phyloP scores from a whole-genome alignment of 2,888 invertebrate species.

The Nasonia oneida region DNA sequence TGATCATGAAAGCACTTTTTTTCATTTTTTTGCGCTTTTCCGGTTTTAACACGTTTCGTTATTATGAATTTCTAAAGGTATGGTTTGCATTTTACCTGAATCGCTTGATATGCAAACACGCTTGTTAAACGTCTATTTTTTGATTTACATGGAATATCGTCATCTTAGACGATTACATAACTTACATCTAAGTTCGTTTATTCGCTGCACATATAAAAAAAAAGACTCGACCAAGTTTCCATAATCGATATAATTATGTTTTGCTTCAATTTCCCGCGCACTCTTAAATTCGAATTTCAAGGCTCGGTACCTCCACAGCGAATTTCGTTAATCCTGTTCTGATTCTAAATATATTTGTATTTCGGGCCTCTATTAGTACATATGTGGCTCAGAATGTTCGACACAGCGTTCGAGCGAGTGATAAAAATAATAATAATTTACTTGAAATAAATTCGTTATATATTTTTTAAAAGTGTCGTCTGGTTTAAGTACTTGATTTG shows the following conservation, averaged over 20 bases:
- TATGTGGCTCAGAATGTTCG: neutral
- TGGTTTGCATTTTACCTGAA: constrained; percentile 16
- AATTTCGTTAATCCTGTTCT: neutral
- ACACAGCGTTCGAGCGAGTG: neutral
- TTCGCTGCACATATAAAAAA: constrained; percentile 16
- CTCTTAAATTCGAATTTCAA: constrained; percentile 46
- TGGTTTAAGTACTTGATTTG: constrained; percentile 10
- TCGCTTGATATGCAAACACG: constrained; percentile 42
- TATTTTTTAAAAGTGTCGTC: neutral
- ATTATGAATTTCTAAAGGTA: neutral
- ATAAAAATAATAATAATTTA: constrained; percentile 4
- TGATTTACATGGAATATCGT: neutral
- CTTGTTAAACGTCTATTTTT: constrained; percentile 26
- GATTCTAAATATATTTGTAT: neutral
- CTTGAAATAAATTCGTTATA: constrained; percentile 24
- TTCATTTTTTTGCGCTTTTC: neutral
- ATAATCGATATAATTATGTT: constrained; percentile 12
- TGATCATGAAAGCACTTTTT: neutral
- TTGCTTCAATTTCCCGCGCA: constrained; percentile 6
- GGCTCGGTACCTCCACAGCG: neutral
- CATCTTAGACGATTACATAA: neutral
- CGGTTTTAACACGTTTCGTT: neutral
- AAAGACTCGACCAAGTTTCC: neutral
- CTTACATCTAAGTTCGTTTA: neutral
- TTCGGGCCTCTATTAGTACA: neutral